Conservation (phyloP, 2,113 vertebrate species). For the Antechinus flavipes region DNA sequence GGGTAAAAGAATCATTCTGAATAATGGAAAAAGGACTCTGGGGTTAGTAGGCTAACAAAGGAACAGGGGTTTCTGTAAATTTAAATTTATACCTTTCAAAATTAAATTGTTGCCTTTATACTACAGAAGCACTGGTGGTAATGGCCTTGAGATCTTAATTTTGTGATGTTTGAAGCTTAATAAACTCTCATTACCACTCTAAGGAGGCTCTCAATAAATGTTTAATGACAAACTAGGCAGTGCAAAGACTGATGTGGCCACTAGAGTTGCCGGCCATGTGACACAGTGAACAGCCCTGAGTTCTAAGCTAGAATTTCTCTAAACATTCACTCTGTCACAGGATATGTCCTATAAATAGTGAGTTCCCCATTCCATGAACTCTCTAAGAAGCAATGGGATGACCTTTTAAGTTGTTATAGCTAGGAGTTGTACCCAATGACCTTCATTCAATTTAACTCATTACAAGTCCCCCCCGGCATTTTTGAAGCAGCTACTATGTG, state of each 20-base stretch:
- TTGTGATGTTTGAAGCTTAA: not conserved
- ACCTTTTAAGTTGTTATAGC: not conserved
- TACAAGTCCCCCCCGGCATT: not conserved
- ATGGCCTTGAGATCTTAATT: constrained; percentile 2
- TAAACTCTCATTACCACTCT: not conserved
- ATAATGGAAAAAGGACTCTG: not conserved
- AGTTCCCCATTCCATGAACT: not conserved
- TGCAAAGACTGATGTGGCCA: not conserved
- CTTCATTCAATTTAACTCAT: not conserved
- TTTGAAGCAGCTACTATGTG: not conserved
- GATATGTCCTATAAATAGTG: not conserved
- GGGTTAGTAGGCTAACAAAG: not conserved
- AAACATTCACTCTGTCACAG: not conserved
- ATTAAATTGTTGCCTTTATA: not conserved
- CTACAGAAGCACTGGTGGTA: not conserved
- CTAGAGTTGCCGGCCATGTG: not conserved
- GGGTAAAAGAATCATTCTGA: not conserved
- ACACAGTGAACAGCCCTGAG: not conserved
- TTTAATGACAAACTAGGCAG: not conserved
- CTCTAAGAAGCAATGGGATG: not conserved
- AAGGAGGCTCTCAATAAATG: not conserved
- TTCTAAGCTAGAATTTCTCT: not conserved
- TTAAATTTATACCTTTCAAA: not conserved
- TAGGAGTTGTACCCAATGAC: not conserved
- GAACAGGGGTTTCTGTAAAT: not conserved